These are phyloP conservation scores for Melinopterus prodromus DNA, from an alignment of 2,888 invertebrate species.

Conservation along the genomic window DNA sequence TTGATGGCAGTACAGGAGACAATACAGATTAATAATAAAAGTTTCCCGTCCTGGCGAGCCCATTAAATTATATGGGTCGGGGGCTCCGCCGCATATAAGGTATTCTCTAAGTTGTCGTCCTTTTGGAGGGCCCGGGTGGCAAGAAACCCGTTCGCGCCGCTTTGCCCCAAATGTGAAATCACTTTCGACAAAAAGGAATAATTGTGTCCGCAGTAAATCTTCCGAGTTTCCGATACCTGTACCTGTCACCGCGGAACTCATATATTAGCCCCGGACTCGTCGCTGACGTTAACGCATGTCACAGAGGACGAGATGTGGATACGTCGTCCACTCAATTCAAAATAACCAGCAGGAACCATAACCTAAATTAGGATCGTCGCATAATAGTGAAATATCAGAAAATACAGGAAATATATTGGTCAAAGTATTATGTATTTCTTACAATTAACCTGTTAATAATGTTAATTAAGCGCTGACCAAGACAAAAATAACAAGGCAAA, in stretches of 20 bases:
- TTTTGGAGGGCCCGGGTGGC: not conserved
- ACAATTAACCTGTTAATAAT: too few species aligned
- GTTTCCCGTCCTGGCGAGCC: not conserved
- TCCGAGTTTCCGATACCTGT: conserved; percentile 53
- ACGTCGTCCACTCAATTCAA: conserved; percentile 15
- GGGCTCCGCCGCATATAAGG: not conserved
- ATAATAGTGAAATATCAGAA: too few species aligned
- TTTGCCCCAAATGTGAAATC: conserved; percentile 31
- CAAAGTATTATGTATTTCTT: too few species aligned
- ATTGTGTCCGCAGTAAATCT: conserved; percentile 55
- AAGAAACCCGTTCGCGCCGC: conserved; percentile 9
- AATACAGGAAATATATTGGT: too few species aligned
- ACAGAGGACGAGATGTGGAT: conserved; percentile 36
- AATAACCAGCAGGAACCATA: not conserved
- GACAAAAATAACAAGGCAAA: too few species aligned
- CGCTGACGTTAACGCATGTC: conserved; percentile 55
- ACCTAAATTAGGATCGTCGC: not conserved
- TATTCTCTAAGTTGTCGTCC: not conserved
- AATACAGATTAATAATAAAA: conserved; percentile 4
- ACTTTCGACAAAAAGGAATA: conserved; percentile 46
- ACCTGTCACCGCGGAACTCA: conserved; percentile 52
- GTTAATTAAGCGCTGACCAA: too few species aligned
- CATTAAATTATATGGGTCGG: not conserved
- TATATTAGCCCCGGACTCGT: conserved; percentile 53
- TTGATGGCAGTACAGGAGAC: not conserved